Evolutionary conservation across 1,140 invertebrate genomes (phyloP).

Genomic region (Heliconius eleuchia): DNA sequence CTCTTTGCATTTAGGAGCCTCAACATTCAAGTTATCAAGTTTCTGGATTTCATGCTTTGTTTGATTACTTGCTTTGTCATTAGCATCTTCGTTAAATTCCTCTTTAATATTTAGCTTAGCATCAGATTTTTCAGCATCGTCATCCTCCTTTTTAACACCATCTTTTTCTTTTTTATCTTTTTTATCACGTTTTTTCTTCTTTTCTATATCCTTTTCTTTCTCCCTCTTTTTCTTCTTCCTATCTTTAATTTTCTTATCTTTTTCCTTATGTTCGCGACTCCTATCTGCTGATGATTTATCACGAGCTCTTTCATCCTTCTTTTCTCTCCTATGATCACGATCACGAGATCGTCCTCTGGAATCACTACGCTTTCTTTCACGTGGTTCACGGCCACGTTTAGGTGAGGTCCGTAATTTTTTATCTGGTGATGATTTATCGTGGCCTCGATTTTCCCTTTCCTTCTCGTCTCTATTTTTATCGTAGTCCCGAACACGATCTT

Average conservation of each 20-base stretch:
- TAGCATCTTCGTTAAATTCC: conserved; percentile 32
- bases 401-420: conserved; percentile 63
- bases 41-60: background rate
- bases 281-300: conserved; percentile 69
- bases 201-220: conserved; percentile 76
- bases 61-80: conserved; percentile 39
- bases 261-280: conserved; percentile 71
- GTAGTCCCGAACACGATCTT: conserved; percentile 62
- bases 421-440: conserved; percentile 67
- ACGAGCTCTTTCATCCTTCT: conserved; percentile 68
- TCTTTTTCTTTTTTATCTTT: conserved; percentile 77
- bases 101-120: conserved; percentile 26
- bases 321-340: conserved; percentile 61
- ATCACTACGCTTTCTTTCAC: conserved; percentile 72
- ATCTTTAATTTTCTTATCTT: conserved; percentile 77
- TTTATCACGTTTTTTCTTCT: conserved; percentile 78
- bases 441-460: conserved; percentile 59
- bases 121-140: conserved; percentile 37
- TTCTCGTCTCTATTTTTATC: conserved; percentile 71
- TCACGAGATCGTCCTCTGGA: conserved; percentile 72
- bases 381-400: conserved; percentile 65
- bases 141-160: conserved; percentile 57
- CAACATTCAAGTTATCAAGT: background rate
- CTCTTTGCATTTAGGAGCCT: conserved; percentile 26
- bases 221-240: conserved; percentile 76